Percentiles rank a stretch among this genome's conserved stretches.
These are phyloP conservation scores for Hipparchia semele DNA, from an alignment of 2,888 invertebrate species.

Conservation along the genomic window DNA sequence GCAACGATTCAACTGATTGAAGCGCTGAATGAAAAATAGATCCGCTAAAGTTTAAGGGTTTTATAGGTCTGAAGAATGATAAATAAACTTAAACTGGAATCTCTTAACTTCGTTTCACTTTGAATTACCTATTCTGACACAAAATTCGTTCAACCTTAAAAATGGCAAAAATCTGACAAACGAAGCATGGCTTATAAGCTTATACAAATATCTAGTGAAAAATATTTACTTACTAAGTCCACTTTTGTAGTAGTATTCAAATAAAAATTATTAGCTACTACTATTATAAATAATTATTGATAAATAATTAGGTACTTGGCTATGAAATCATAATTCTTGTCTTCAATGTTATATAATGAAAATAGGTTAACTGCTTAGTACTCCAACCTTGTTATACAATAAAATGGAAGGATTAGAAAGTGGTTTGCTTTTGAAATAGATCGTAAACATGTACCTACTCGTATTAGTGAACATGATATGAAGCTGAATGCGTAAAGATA, in stretches of 20 bases:
- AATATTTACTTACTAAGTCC: too few species aligned
- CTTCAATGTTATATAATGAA: conserved; percentile 13
- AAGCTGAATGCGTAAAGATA: background rate
- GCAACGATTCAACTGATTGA: background rate
- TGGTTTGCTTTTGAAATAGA: conserved; percentile 12
- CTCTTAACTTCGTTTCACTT: background rate
- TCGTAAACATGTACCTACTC: conserved; percentile 7
- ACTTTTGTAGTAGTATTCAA: too few species aligned
- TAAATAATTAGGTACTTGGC: background rate
- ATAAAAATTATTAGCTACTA: too few species aligned
- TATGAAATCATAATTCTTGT: conserved; percentile 3
- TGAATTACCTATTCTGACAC: background rate
- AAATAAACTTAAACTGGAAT: background rate
- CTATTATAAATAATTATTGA: too few species aligned
- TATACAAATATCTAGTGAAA: too few species aligned
- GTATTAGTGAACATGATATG: conserved; percentile 9
- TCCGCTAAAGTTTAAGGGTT: background rate
- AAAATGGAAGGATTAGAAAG: conserved; percentile 16
- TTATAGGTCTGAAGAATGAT: background rate
- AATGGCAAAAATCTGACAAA: too few species aligned
- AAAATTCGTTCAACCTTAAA: background rate
- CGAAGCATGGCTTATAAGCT: too few species aligned
- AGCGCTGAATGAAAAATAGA: background rate
- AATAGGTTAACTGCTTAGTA: conserved; percentile 2
- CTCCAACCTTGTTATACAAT: background rate